Conservation (phyloP, 2,797 vertebrate genomes). For the Acanthopagrus latus region DNA sequence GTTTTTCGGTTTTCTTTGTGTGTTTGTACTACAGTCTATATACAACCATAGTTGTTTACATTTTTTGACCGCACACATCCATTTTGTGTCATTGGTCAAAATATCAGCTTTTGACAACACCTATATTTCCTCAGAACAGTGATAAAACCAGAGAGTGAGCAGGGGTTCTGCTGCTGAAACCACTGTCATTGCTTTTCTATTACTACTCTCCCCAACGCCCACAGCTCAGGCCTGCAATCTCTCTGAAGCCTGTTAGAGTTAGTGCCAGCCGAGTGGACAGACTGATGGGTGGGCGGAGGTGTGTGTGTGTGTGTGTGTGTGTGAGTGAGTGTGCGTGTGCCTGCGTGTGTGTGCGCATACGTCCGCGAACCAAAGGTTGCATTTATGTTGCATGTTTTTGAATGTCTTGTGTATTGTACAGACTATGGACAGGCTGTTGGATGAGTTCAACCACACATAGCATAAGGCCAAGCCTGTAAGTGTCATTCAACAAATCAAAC, state of each 20-base stretch:
- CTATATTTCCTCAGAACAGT: conserved; percentile 85
- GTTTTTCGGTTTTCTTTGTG: conserved; percentile 53
- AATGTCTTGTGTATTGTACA: conserved; percentile 73
- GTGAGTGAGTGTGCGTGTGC: conserved; percentile 26
- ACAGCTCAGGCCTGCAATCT: conserved; percentile 85
- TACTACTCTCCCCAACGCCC: conserved; percentile 83
- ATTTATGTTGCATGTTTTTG: conserved; percentile 77
- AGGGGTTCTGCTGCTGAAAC: conserved; percentile 84
- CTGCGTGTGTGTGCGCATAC: conserved; percentile 30
- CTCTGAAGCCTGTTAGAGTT: conserved; percentile 89
- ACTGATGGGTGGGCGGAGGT: conserved; percentile 83
- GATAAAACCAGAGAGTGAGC: conserved; percentile 81
- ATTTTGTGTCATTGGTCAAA: conserved; percentile 84
- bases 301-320: conserved; percentile 50
- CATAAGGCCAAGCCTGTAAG: conserved; percentile 62
- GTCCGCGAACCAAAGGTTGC: conserved; percentile 71
- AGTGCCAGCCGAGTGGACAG: conserved; percentile 87
- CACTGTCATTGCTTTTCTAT: conserved; percentile 88
- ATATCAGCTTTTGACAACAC: conserved; percentile 85
- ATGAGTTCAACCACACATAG: conserved; percentile 63
- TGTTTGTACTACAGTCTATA: conserved; percentile 59
- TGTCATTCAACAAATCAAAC: conserved; percentile 69
- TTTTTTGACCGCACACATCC: conserved; percentile 75
- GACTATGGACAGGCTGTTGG: conserved; percentile 57
- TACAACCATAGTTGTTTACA: conserved; percentile 75